phyloP scores from a whole-genome alignment of 1,140 invertebrate genomes.

The Triops longicaudatus region DNA sequence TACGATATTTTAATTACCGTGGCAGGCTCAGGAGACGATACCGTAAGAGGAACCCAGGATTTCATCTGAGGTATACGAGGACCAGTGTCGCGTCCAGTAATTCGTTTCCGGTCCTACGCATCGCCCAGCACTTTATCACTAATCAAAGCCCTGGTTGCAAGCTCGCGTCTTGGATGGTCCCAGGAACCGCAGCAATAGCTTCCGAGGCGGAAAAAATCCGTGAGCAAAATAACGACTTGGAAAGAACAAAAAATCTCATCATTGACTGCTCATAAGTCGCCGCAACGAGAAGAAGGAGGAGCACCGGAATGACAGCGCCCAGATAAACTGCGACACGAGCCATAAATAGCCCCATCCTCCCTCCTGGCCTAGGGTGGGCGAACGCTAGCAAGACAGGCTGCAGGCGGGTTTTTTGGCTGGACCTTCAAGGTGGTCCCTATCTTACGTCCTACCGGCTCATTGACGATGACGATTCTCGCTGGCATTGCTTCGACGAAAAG shows the following conservation, averaged over 20 bases:
- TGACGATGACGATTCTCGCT: slow-evolving; percentile 19
- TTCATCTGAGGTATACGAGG: too few species aligned
- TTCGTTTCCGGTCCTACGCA: not conserved
- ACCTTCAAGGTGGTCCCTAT: not conserved
- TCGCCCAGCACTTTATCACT: not conserved
- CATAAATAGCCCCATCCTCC: not conserved
- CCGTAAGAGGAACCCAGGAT: too few species aligned
- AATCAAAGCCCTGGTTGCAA: not conserved
- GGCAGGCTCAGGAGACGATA: too few species aligned
- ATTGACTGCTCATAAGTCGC: slow-evolving; percentile 14
- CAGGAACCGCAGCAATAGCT: not conserved
- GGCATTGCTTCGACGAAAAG: not conserved
- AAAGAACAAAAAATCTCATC: not conserved
- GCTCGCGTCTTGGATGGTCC: not conserved
- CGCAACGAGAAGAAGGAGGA: slow-evolving; percentile 13
- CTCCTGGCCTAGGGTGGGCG: not conserved
- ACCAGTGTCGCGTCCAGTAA: not conserved
- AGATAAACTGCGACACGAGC: slow-evolving; percentile 5
- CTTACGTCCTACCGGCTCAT: slow-evolving; percentile 3
- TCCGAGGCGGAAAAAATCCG: not conserved
- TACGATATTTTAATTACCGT: too few species aligned
- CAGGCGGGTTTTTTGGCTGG: not conserved
- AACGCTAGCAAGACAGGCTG: too few species aligned
- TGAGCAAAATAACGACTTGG: not conserved
- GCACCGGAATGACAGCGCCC: not conserved